These are phyloP conservation scores for Nyctibius bracteatus DNA, from an alignment of 2,113 vertebrate genomes.

Conservation along the genomic window DNA sequence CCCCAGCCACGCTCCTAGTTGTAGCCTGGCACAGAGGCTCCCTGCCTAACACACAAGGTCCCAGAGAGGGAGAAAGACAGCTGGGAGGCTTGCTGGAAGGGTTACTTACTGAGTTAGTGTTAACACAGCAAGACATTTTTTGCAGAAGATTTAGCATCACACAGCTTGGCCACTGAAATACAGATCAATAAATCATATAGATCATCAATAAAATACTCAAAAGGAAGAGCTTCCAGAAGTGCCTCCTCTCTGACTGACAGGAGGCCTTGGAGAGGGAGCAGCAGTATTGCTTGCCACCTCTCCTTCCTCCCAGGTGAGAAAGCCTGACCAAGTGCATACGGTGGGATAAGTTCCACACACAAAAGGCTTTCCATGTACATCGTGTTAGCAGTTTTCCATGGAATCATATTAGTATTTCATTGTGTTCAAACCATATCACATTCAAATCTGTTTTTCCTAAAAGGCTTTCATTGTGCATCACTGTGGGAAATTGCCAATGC, in stretches of 20 bases:
- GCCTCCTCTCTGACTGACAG: not conserved
- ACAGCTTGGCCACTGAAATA: not conserved
- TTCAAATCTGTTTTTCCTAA: conserved; percentile 58
- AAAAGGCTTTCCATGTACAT: not conserved
- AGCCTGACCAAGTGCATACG: not conserved
- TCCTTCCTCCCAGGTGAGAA: not conserved
- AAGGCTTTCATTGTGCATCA: conserved; percentile 58
- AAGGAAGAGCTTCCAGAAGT: not conserved
- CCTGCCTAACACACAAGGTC: not conserved
- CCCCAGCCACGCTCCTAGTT: not conserved
- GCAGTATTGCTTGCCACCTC: not conserved
- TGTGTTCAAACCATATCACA: conserved; percentile 21
- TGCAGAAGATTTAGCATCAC: not conserved
- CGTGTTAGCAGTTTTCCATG: conserved; percentile 10
- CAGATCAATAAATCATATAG: not conserved
- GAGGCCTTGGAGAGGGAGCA: not conserved
- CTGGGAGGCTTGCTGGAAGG: not conserved
- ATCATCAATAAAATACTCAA: not conserved
- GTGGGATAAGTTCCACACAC: not conserved
- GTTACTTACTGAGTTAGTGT: not conserved
- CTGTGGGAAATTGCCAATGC: conserved; percentile 64
- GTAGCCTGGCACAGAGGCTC: not conserved
- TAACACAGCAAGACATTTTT: not conserved
- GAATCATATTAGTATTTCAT: conserved; percentile 45
- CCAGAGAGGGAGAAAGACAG: not conserved